A percentile compares a stretch with the other conserved stretches of the same genome.
Evolutionary conservation across 2,888 invertebrate species (phyloP).

Genomic region (Sarcophaga subvicina): DNA sequence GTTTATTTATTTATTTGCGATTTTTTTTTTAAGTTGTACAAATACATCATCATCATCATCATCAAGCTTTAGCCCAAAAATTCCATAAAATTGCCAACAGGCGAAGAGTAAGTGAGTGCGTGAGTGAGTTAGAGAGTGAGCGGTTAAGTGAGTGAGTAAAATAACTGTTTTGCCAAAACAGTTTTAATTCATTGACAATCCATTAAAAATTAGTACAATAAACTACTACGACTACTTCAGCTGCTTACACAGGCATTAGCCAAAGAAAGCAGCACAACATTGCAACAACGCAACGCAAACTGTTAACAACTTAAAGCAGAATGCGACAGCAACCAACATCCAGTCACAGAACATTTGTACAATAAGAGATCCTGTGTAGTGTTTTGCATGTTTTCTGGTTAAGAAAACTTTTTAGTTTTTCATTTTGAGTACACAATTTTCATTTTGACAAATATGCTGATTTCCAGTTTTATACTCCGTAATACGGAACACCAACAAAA

Average conservation of each 20-base stretch:
- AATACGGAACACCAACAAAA: not conserved
- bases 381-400: not conserved
- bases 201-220: slow-evolving; percentile 51
- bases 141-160: not conserved
- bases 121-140: not conserved
- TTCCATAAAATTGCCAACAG: not conserved
- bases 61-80: not conserved
- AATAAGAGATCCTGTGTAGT: slow-evolving; percentile 2
- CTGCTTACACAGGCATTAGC: slow-evolving; percentile 19
- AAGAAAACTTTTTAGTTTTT: slow-evolving; percentile 28
- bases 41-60: not conserved
- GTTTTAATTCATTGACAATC: slow-evolving; percentile 58
- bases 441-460: slow-evolving; percentile 22
- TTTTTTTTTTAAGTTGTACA: not conserved
- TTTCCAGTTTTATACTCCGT: not conserved
- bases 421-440: not conserved
- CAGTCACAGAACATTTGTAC: slow-evolving; percentile 2
- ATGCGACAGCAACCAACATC: not conserved
- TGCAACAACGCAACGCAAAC: not conserved
- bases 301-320: slow-evolving; percentile 11
- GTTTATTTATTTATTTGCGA: slow-evolving; percentile 44
- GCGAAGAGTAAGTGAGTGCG: not conserved
- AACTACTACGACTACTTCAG: not conserved
- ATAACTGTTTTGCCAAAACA: slow-evolving; percentile 44
- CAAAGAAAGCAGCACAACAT: slow-evolving; percentile 37